Evolutionary conservation across 2,888 invertebrate genomes (phyloP).

Genomic region (Cerastis rubricosa): DNA sequence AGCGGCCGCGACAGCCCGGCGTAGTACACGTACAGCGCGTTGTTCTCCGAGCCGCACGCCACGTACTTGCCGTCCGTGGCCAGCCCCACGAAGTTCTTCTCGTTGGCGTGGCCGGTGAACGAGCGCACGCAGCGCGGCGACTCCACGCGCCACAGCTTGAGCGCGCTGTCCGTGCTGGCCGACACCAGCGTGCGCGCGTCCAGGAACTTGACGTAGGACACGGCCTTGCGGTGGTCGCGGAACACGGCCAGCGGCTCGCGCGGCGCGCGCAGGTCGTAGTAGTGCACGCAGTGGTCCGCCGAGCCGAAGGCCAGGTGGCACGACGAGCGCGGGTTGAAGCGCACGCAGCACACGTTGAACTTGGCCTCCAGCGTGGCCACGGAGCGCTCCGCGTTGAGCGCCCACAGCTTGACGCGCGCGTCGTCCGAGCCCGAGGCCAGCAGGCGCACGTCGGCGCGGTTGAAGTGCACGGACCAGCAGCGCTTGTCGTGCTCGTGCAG

Average conservation of each 20-base stretch:
- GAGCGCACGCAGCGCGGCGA: slow-evolving; percentile 95
- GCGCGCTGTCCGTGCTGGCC: slow-evolving; percentile 96
- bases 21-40: slow-evolving; percentile 97
- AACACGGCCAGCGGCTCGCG: slow-evolving; percentile 95
- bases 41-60: slow-evolving; percentile 98
- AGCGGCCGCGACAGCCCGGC: slow-evolving; percentile 96
- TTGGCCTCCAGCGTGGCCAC: slow-evolving; percentile 97
- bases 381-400: slow-evolving; percentile 95
- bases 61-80: slow-evolving; percentile 97
- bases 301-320: slow-evolving; percentile 98
- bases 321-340: slow-evolving; percentile 92
- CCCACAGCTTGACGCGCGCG: slow-evolving; percentile 98
- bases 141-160: slow-evolving; percentile 97
- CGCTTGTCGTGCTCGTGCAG: slow-evolving; percentile 97
- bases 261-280: slow-evolving; percentile 97
- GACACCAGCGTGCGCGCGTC: slow-evolving; percentile 96
- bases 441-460: slow-evolving; percentile 96
- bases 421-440: slow-evolving; percentile 98
- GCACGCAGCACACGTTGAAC: slow-evolving; percentile 98
- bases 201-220: slow-evolving; percentile 95
- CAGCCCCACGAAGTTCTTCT: slow-evolving; percentile 98
- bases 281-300: slow-evolving; percentile 99
- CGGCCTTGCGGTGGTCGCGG: slow-evolving; percentile 97
- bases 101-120: slow-evolving; percentile 97
- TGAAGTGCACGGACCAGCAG: slow-evolving; percentile 99